These are phyloP conservation scores for Aleiodes alternator DNA, from an alignment of 2,888 invertebrate genomes.

Conservation along the genomic window DNA sequence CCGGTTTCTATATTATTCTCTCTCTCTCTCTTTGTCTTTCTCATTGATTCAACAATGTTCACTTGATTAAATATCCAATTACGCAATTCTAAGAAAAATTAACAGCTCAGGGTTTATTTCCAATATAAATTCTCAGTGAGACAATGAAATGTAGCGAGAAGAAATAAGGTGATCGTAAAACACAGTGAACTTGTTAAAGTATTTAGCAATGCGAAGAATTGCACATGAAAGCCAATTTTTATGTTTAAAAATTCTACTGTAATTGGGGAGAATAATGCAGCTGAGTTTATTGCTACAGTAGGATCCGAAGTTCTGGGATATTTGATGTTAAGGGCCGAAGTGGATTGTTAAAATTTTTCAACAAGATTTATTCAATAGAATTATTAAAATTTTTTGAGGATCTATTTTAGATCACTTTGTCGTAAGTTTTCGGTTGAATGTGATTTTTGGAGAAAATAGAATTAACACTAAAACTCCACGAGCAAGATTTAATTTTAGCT, in stretches of 20 bases:
- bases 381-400: no score
- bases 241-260: neutral
- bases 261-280: no score
- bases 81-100: conserved; percentile 22
- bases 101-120: neutral
- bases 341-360: no score
- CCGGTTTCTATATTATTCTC: conserved; percentile 10
- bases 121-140: neutral
- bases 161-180: conserved; percentile 9
- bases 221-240: neutral
- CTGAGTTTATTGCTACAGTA: no score
- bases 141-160: conserved; percentile 12
- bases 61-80: conserved; percentile 29
- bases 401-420: no score
- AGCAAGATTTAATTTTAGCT: no score
- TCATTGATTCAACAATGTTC: conserved; percentile 3
- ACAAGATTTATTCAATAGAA: no score
- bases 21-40: neutral
- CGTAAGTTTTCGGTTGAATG: no score
- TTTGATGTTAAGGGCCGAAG: no score
- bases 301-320: no score
- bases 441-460: no score
- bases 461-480: no score
- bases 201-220: neutral
- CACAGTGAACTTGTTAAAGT: neutral